phyloP scores from a whole-genome alignment of 1,140 invertebrate genomes.

The Drosophila bifasciata region DNA sequence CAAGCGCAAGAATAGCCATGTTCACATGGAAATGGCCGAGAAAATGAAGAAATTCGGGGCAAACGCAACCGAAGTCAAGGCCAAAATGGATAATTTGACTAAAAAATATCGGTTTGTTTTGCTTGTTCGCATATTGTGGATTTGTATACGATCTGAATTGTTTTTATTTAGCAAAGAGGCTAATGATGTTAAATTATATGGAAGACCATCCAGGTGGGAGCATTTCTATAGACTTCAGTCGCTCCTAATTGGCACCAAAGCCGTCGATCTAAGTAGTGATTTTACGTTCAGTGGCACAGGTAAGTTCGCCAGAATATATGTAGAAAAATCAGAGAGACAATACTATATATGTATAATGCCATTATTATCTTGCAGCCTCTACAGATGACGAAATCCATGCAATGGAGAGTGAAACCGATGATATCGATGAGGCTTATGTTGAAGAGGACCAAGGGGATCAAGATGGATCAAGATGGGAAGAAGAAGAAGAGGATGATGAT shows the following conservation, averaged over 20 bases:
- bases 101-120: conserved; percentile 51
- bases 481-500: not conserved
- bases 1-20: conserved; percentile 22
- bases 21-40: conserved; percentile 46
- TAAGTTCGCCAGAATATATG: not conserved
- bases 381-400: not conserved
- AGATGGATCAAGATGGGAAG: too few relatives aligned
- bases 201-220: conserved; percentile 44
- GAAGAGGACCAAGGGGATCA: too few relatives aligned
- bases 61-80: conserved; percentile 49
- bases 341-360: not conserved
- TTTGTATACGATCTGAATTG: too few relatives aligned
- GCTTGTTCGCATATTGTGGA: too few relatives aligned
- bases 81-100: conserved; percentile 63
- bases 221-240: conserved; percentile 53
- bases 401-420: not conserved
- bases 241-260: conserved; percentile 30
- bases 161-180: not conserved
- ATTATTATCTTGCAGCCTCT: not conserved
- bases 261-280: conserved; percentile 52
- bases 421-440: not conserved
- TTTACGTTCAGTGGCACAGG: conserved; percentile 42
- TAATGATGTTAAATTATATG: conserved; percentile 42
- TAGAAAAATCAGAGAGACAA: not conserved
- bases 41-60: conserved; percentile 49